phyloP scores from a whole-genome alignment of 2,888 invertebrate species.

The Chesias legatella region DNA sequence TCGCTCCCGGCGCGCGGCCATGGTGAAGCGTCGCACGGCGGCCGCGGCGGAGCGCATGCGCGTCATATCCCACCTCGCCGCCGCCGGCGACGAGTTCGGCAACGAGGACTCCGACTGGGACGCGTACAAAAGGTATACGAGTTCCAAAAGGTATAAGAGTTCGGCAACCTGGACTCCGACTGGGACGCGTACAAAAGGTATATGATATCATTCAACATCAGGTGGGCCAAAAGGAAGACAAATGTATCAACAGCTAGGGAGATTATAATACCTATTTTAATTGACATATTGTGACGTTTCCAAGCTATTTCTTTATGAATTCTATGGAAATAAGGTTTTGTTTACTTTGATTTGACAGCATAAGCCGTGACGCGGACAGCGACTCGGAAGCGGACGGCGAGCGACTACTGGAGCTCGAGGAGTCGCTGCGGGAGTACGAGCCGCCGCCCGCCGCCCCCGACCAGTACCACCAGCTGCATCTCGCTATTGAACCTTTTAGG shows the following conservation, averaged over 20 bases:
- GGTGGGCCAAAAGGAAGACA: too few species aligned
- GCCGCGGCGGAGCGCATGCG: conserved; percentile 97
- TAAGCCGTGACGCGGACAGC: conserved; percentile 84
- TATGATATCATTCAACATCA: too few species aligned
- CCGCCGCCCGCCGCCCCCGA: conserved; percentile 71
- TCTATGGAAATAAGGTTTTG: too few species aligned
- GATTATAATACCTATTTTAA: too few species aligned
- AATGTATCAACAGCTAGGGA: too few species aligned
- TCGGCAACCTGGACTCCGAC: conserved; percentile 64
- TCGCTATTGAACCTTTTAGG: conserved; percentile 83
- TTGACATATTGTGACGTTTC: too few species aligned
- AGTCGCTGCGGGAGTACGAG: conserved; percentile 90
- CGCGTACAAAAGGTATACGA: conserved; percentile 89
- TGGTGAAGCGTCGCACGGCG: conserved; percentile 93
- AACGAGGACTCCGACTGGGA: conserved; percentile 97
- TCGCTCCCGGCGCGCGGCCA: conserved; percentile 90
- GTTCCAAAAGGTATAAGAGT: conserved; percentile 81
- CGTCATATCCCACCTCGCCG: conserved; percentile 93
- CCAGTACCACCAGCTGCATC: conserved; percentile 88
- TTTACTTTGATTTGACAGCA: conserved; percentile 44
- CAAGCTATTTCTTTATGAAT: too few species aligned
- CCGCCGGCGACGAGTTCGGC: conserved; percentile 91
- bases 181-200: conserved; percentile 97
- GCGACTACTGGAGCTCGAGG: conserved; percentile 91
- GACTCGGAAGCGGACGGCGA: conserved; percentile 97